Evolutionary conservation across 1,140 invertebrate genomes (phyloP).

Genomic region (Papilio polyxenes): DNA sequence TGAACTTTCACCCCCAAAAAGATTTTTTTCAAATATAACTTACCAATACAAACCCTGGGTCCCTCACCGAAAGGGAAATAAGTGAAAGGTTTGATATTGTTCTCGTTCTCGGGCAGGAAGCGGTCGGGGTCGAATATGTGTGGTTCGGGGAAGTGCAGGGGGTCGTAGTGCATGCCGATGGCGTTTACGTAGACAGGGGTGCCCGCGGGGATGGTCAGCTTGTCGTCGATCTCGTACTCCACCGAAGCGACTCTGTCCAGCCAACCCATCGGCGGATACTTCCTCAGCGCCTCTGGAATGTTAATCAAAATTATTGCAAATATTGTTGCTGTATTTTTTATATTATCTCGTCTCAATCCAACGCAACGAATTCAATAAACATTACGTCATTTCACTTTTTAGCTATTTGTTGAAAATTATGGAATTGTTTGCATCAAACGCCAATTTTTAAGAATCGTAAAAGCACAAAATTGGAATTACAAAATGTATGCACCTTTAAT

Average conservation of each 20-base stretch:
- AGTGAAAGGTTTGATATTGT: constrained; percentile 34
- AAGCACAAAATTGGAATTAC: neutral
- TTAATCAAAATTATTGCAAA: neutral
- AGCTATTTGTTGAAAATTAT: no score
- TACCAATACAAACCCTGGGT: constrained; percentile 21
- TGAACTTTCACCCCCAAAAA: no score
- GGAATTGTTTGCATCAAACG: no score
- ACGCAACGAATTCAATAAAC: no score
- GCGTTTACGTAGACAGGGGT: constrained; percentile 57
- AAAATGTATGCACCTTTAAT: neutral
- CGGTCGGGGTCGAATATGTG: constrained; percentile 81
- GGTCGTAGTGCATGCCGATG: constrained; percentile 78
- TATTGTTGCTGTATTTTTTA: no score
- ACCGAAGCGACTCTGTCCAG: constrained; percentile 67
- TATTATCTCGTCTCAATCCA: no score
- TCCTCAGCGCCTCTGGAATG: constrained; percentile 78
- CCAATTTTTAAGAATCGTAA: no score
- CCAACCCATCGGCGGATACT: constrained; percentile 78
- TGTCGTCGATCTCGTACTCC: constrained; percentile 71
- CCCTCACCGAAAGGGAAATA: constrained; percentile 19
- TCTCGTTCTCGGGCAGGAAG: constrained; percentile 74
- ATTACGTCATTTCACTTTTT: no score
- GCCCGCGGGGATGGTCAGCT: constrained; percentile 65
- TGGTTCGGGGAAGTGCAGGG: constrained; percentile 78
- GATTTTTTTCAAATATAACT: neutral